phyloP scores from a whole-genome alignment of 2,113 vertebrate genomes.

The Ptilorrhoa leucosticta region DNA sequence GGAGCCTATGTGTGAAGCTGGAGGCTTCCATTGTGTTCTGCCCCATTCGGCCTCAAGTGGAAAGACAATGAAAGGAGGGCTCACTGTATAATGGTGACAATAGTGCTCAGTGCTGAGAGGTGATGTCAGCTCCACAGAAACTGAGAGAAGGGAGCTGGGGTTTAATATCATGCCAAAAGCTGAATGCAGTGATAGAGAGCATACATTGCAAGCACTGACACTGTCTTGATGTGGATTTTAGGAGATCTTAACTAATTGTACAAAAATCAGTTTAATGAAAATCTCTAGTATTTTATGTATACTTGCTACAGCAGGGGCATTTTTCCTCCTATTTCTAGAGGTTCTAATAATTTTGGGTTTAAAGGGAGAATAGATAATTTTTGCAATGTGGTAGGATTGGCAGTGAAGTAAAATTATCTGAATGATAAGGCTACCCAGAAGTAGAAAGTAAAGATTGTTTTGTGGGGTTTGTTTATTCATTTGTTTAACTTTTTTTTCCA shows the following conservation, averaged over 20 bases:
- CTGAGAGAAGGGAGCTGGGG: not conserved
- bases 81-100: not conserved
- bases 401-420: not conserved
- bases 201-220: not conserved
- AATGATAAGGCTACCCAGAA: not conserved
- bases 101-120: not conserved
- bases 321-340: not conserved
- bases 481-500: not conserved
- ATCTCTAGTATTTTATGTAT: not conserved
- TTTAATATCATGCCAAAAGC: not conserved
- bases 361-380: not conserved
- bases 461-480: not conserved
- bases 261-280: not conserved
- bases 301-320: not conserved
- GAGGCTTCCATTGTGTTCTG: slow-evolving; percentile 35
- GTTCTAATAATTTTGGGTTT: not conserved
- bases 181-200: not conserved
- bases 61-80: slow-evolving; percentile 63
- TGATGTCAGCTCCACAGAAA: not conserved
- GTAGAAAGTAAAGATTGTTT: not conserved
- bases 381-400: not conserved
- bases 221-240: not conserved
- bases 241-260: not conserved
- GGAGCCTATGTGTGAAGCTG: slow-evolving; percentile 38
- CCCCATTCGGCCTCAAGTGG: slow-evolving; percentile 46